Percentiles rank a stretch among this genome's conserved stretches.
Conservation (phyloP, 2,113 vertebrate species). For the Tenrec ecaudatus region DNA sequence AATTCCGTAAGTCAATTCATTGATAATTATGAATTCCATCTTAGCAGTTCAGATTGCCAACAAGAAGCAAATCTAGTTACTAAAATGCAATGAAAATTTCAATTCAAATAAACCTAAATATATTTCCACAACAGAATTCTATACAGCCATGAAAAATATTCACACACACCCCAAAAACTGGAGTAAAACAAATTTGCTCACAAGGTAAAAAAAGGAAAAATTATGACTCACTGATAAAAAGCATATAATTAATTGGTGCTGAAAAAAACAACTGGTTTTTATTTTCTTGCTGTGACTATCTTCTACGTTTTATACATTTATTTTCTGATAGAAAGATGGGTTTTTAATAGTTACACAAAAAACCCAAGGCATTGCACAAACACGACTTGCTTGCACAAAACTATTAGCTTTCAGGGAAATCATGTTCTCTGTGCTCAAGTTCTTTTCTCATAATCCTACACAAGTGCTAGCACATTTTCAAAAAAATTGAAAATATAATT, state of each 20-base stretch:
- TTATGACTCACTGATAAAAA: not conserved
- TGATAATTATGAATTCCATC: no score
- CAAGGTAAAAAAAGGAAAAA: not conserved
- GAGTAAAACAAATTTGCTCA: not conserved
- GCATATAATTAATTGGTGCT: not conserved
- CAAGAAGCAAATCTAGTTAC: not conserved
- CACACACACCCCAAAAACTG: not conserved
- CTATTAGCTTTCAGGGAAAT: not conserved
- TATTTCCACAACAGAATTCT: slow-evolving; percentile 3
- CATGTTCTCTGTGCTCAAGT: not conserved
- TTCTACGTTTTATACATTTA: not conserved
- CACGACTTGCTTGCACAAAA: not conserved
- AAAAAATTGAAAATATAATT: not conserved
- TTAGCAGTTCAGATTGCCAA: not conserved
- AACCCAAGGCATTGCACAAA: not conserved
- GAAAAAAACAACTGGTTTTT: not conserved
- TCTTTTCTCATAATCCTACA: not conserved
- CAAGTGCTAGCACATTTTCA: not conserved
- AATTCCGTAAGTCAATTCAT: no score
- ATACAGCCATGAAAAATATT: not conserved
- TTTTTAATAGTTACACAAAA: not conserved
- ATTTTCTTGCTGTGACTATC: not conserved
- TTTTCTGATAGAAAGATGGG: not conserved
- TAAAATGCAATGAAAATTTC: slow-evolving; percentile 37
- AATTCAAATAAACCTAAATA: not conserved